Percentiles rank a stretch among this genome's conserved stretches.
Evolutionary conservation across 2,113 vertebrate species (phyloP).

Genomic region (Malurus elegans): DNA sequence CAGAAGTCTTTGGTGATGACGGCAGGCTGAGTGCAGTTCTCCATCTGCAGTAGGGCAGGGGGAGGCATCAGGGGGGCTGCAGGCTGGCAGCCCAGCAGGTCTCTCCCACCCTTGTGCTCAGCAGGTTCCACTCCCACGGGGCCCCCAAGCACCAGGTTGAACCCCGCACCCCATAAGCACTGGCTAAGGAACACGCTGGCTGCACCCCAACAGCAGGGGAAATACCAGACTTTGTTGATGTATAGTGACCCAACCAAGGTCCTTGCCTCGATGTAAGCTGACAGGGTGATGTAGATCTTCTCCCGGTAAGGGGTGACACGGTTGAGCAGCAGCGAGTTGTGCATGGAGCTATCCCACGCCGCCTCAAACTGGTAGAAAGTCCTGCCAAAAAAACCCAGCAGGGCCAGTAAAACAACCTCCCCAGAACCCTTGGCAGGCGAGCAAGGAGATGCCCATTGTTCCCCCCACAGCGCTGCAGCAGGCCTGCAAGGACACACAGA

Average conservation of each 20-base stretch:
- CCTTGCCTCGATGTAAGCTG: conserved; percentile 92
- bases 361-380: conserved; percentile 95
- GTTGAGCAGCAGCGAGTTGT: conserved; percentile 95
- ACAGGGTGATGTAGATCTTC: conserved; percentile 98
- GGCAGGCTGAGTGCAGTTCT: conserved; percentile 92
- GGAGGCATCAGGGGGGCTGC: background rate
- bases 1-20: conserved; percentile 97
- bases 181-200: background rate
- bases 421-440: background rate
- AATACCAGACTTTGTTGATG: background rate
- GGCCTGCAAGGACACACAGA: conserved; percentile 30
- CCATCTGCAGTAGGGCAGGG: conserved; percentile 78
- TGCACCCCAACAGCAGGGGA: background rate
- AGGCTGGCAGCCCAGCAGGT: background rate
- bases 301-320: conserved; percentile 94
- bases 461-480: background rate
- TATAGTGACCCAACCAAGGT: background rate
- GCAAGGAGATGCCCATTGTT: background rate
- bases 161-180: background rate
- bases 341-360: conserved; percentile 98
- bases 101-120: background rate
- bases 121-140: background rate
- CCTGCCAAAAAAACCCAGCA: conserved; percentile 69
- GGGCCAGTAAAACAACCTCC: background rate
- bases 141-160: background rate